Base-by-base conservation (phyloP, 2,797 vertebrate genomes). In the Percopsis omiscomaycus region DNA sequence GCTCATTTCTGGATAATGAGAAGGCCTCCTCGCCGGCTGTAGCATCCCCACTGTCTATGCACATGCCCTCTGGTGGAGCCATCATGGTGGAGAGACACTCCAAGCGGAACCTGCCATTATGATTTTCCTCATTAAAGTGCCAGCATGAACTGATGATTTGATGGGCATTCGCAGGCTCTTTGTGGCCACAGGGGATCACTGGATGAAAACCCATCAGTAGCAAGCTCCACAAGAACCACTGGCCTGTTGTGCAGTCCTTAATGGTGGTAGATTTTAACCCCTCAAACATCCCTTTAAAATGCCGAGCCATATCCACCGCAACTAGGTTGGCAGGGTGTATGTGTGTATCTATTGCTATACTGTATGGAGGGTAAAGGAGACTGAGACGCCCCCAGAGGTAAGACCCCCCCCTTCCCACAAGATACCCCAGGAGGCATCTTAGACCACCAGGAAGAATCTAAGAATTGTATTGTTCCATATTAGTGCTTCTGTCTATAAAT, bases 51-150 rank as follows among this genome's bases (percentile, higher is more conserved):
- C 56, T 68, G 66, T 54, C 69, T 6, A 49, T 42, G 54, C 72
- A 66, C 54, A 66, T 49, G 76, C 71, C 82, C 83, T 76, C 72
- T 11, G 14, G 80, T 75, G 68, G 51, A 71, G 68, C 74, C 56
- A 69, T 77, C 77, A 67, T 75, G 73, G 63, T 52, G 69, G 77
- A 76, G 57, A 44, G 69, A 71, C 45, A 80, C 81, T 75, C 64
- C 13, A 13, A 79, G 77, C 77, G 60, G 57, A 51, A 67, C 68
- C 73, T 72, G 72, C 78, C 77, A 79, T 89, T 78, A 86, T 74
- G 74, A 68, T 68, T 83, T 81, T 82, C 62, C 80, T 87, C 88
- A 88, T 90, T 86, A 89, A 64, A 48, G 67, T 48, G 86, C 75
- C 88, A 89, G 88, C 80, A 2, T 80, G 85, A 84, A 68, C 79